Base-by-base conservation (phyloP, 2,888 invertebrate species). In the Dolichomitus sp. region DNA sequence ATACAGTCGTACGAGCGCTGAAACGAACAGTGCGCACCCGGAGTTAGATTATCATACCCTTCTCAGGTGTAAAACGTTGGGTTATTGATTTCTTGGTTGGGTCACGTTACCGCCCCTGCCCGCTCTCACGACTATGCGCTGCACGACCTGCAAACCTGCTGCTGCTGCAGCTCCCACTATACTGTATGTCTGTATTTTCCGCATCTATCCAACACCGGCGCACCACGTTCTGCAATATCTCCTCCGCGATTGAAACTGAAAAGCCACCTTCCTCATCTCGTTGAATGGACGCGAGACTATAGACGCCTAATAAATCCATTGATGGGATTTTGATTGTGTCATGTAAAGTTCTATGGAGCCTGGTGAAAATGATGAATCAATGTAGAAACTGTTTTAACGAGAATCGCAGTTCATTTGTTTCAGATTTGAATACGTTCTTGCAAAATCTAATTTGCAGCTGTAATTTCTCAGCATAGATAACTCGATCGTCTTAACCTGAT, bases 81-180 rank as follows among this genome's bases (percentile, higher is more conserved):
- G 84, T 89, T 88, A 89, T 89, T 87, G 89, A 89, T 89, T 87
- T 86, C 84, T 84, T 63, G 81, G 85, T 88, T 88, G 84, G 87
- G 88, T 88, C 87, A 86, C 82, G 83, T 88, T 86, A 84, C 84
- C 85, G 75, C 79, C 77, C 42, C 78, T 65, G 48, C 61, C 74
- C 66, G 17, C 63, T 40, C 65, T 63, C 70, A 37, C 70, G 61
- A 65, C 68, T 70, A 61, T 77, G 73, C 75, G 54, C 72, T 81
- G 74, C 78, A 82, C 82, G 77, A 81, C 84, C 84, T 83, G 84
- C 79, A 82, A 82, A 77, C 83, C 82, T 79, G 84, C 77, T 65
- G 42, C 79, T 73, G 81, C 72, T 59, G 42, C 42, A 7, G 48
- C 73, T 61, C 42, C 52, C 30, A 19, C 45, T 50, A n/a, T n/a